Conservation (phyloP, 2,797 vertebrate genomes). For the Oreortyx pictus region DNA sequence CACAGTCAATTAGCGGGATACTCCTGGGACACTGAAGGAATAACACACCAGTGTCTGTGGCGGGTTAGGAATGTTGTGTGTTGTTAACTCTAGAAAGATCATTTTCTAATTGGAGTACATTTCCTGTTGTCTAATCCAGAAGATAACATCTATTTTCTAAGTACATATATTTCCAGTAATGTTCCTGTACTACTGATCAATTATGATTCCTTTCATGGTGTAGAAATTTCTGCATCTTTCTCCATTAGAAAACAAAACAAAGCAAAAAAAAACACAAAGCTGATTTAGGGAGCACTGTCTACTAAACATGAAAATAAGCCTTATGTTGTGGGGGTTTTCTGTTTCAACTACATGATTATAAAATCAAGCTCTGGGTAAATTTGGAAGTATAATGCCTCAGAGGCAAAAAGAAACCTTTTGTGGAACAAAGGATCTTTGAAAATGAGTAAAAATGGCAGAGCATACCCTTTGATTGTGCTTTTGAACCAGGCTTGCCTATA, state of each 20-base stretch:
- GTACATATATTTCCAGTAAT: not conserved
- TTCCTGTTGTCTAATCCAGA: not conserved
- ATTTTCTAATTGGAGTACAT: not conserved
- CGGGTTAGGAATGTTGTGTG: not conserved
- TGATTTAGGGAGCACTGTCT: not conserved
- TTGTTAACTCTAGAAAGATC: not conserved
- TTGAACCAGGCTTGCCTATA: not conserved
- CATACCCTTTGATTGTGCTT: not conserved
- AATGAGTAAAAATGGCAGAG: not conserved
- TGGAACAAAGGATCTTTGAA: not conserved
- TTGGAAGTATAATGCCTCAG: not conserved
- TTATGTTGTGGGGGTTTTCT: not conserved
- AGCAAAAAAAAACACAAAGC: not conserved
- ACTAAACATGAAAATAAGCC: not conserved
- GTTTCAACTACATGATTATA: not conserved
- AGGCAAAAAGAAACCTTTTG: not conserved
- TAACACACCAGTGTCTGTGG: not conserved
- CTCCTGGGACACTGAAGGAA: not conserved
- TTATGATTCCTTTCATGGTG: not conserved
- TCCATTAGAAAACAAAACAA: not conserved
- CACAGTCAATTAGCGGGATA: not conserved
- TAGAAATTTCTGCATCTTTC: not conserved
- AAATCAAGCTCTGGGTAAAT: conserved; percentile 11
- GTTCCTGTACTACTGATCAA: not conserved
- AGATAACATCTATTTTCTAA: not conserved